Evolutionary conservation across 2,797 vertebrate species (phyloP).

Genomic region (Vireo griseus): DNA sequence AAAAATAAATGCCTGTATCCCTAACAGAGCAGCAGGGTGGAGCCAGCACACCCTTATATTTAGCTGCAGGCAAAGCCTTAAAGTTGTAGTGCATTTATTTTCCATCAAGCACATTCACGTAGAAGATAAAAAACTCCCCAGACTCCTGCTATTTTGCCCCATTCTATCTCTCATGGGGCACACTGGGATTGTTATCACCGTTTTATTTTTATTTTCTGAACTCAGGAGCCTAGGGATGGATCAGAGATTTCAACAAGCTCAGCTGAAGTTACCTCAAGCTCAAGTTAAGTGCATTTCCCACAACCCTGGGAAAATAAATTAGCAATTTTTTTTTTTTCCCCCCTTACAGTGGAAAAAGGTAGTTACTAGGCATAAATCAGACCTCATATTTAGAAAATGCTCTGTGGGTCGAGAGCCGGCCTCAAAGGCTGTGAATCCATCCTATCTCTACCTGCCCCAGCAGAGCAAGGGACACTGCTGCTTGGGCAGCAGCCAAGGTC

Average conservation of each 20-base stretch:
- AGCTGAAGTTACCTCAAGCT: background rate
- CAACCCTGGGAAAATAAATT: background rate
- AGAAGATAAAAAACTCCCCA: background rate
- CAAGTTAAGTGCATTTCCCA: background rate
- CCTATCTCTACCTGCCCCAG: background rate
- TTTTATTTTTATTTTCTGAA: background rate
- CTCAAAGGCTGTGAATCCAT: background rate
- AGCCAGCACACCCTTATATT: constrained; percentile 18
- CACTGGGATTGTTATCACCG: background rate
- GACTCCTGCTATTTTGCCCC: background rate
- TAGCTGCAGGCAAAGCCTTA: constrained; percentile 35
- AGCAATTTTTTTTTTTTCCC: background rate
- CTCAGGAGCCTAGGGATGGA: background rate
- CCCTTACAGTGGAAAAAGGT: background rate
- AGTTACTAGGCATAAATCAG: background rate
- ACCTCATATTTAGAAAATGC: background rate
- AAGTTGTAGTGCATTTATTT: constrained; percentile 32
- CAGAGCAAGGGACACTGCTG: no score
- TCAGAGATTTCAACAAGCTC: background rate
- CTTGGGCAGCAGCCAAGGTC: background rate
- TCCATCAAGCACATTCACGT: background rate
- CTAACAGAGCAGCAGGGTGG: constrained; percentile 12
- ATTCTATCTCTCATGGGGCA: background rate
- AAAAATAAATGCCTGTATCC: constrained; percentile 21
- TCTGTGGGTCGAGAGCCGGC: background rate